Percentiles rank a stretch among this genome's conserved stretches.
phyloP scores from a whole-genome alignment of 2,888 invertebrate species.

The Platypus cylindrus region DNA sequence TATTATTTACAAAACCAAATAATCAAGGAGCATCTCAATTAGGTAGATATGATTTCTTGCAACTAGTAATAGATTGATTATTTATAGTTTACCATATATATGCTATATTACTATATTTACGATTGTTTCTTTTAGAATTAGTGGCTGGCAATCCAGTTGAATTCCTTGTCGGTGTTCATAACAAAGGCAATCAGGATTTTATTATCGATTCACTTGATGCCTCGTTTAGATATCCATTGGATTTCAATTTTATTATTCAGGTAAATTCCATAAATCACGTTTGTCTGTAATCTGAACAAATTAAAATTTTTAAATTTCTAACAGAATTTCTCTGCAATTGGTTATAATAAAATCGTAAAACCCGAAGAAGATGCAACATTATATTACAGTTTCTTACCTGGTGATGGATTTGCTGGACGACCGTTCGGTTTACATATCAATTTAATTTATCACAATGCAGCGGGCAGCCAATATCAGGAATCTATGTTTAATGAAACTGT shows the following conservation, averaged over 20 bases:
- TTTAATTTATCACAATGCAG: conserved; percentile 74
- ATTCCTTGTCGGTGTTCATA: conserved; percentile 90
- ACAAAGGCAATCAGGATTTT: conserved; percentile 87
- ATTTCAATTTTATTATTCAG: conserved; percentile 86
- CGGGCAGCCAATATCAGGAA: conserved; percentile 58
- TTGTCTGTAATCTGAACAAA: not conserved
- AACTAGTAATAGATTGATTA: not conserved
- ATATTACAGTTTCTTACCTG: conserved; percentile 87
- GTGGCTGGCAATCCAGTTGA: conserved; percentile 88
- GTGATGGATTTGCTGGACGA: conserved; percentile 92
- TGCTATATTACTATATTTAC: conserved; percentile 1
- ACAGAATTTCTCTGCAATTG: conserved; percentile 91
- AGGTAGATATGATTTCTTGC: conserved; percentile 40
- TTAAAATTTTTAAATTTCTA: not conserved
- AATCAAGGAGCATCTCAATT: conserved; percentile 49
- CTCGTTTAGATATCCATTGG: conserved; percentile 97
- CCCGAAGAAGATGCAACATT: conserved; percentile 89
- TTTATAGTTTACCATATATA: conserved; percentile 1
- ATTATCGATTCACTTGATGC: conserved; percentile 88
- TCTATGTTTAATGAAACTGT: conserved; percentile 98
- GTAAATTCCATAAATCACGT: conserved; percentile 4
- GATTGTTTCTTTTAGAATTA: conserved; percentile 48
- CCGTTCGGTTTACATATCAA: conserved; percentile 93
- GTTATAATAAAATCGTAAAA: conserved; percentile 77
- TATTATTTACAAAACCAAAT: conserved; percentile 77